A percentile compares a stretch with the other conserved stretches of the same genome.
Evolutionary conservation across 2,888 invertebrate genomes (phyloP).

Genomic region (Bhutanitis thaidina): DNA sequence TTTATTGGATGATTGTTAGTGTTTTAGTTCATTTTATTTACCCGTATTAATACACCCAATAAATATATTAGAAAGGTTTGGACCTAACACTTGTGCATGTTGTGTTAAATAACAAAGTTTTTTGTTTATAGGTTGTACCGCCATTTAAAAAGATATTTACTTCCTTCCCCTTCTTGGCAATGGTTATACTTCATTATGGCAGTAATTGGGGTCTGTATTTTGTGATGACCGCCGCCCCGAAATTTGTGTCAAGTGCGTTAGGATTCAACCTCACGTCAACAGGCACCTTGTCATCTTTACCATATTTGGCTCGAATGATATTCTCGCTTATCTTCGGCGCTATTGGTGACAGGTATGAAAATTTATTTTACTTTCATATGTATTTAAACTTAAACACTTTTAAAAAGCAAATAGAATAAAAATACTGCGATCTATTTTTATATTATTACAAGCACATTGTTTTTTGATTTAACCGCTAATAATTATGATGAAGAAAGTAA

Average conservation of each 20-base stretch:
- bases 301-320: constrained; percentile 84
- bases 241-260: constrained; percentile 85
- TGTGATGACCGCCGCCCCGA: constrained; percentile 87
- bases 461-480: no score
- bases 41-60: no score
- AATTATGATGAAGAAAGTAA: no score
- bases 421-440: no score
- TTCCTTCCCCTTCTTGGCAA: constrained; percentile 85
- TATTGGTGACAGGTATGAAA: constrained; percentile 80
- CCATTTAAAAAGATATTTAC: constrained; percentile 82
- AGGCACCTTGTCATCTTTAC: constrained; percentile 84
- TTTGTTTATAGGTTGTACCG: constrained; percentile 74
- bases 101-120: no score
- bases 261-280: constrained; percentile 86
- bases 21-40: no score
- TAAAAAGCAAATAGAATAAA: no score
- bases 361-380: background rate
- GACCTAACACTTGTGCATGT: no score
- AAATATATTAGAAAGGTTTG: no score
- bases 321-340: constrained; percentile 86
- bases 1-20: no score
- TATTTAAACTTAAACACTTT: no score
- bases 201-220: constrained; percentile 88
- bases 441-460: no score
- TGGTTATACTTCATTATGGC: constrained; percentile 85